Evolutionary conservation across 2,113 vertebrate genomes (phyloP).

Genomic region (Centropus unirufus): DNA sequence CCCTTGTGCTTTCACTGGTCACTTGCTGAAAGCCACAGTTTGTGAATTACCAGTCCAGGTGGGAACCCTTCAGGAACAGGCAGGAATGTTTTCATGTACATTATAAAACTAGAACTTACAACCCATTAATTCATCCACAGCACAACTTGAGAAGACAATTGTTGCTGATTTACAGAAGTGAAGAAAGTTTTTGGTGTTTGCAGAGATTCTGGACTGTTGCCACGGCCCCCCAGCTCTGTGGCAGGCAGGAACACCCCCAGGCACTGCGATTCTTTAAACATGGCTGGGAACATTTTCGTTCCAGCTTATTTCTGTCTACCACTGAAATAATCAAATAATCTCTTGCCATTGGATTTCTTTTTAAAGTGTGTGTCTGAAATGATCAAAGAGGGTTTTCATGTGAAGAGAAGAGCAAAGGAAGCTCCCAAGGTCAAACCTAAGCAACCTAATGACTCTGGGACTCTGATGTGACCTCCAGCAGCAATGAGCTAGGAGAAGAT

Average conservation of each 20-base stretch:
- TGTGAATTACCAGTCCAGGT: background rate
- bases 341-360: background rate
- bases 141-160: background rate
- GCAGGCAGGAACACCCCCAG: background rate
- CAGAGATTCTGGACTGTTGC: background rate
- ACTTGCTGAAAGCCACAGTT: background rate
- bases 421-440: slow-evolving; percentile 17
- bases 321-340: background rate
- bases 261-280: background rate
- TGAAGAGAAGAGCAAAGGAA: background rate
- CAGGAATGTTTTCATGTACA: background rate
- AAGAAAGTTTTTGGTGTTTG: background rate
- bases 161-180: background rate
- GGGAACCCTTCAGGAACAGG: background rate
- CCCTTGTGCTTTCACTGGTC: background rate
- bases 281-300: background rate
- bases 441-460: background rate
- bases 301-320: background rate
- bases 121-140: background rate
- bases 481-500: background rate
- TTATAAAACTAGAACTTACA: background rate
- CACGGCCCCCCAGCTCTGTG: background rate
- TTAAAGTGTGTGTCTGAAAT: background rate
- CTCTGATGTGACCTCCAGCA: background rate
- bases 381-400: background rate